Evolutionary conservation across 2,797 vertebrate genomes (phyloP).

Genomic region (Harpagifer antarcticus): DNA sequence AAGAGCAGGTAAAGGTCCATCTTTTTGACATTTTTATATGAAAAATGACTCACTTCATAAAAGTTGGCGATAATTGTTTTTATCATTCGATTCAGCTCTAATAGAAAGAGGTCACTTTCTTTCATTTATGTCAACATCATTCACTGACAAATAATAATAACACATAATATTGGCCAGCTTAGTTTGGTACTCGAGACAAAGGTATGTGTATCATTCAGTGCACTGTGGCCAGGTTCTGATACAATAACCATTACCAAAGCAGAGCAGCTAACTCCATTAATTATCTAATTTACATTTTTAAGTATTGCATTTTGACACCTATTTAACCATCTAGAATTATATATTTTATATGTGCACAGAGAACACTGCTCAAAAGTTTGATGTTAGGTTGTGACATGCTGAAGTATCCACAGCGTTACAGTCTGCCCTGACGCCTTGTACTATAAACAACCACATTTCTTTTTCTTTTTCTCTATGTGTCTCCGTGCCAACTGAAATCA

Average conservation of each 20-base stretch:
- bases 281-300: not conserved
- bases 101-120: not conserved
- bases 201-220: not conserved
- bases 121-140: not conserved
- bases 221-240: not conserved
- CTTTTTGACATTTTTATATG: too few species aligned
- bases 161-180: not conserved
- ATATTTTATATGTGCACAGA: not conserved
- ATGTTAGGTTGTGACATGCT: not conserved
- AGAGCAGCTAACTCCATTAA: not conserved
- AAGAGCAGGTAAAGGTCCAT: too few species aligned
- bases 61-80: too few species aligned
- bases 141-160: not conserved
- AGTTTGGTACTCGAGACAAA: not conserved
- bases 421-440: not conserved
- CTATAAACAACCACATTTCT: not conserved
- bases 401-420: not conserved
- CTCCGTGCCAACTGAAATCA: slow-evolving; percentile 18
- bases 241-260: not conserved
- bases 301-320: not conserved
- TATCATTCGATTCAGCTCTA: too few species aligned
- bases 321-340: not conserved
- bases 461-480: not conserved
- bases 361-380: too few species aligned
- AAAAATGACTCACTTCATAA: too few species aligned